These are phyloP conservation scores for Hypena proboscidalis DNA, from an alignment of 2,888 invertebrate species.

Conservation along the genomic window DNA sequence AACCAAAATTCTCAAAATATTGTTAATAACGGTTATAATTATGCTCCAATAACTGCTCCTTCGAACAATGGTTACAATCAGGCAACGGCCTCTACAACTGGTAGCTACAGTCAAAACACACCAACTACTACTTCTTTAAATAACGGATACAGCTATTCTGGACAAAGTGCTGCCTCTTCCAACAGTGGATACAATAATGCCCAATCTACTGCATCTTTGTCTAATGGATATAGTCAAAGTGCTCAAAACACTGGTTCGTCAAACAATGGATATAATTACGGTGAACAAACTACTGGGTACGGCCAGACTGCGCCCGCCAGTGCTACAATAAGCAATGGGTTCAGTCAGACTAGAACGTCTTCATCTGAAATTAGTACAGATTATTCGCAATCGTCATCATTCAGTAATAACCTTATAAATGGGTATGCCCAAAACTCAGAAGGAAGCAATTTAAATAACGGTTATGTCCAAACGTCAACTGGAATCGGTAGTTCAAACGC, in stretches of 20 bases:
- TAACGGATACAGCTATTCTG: background rate
- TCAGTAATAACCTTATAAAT: constrained; percentile 4
- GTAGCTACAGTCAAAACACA: constrained; percentile 3
- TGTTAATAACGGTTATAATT: constrained; percentile 11
- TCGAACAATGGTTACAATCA: background rate
- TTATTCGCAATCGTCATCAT: background rate
- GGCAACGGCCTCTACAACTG: background rate
- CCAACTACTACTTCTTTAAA: background rate
- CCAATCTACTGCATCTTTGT: too few relatives aligned
- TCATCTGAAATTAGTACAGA: too few relatives aligned
- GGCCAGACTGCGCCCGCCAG: too few relatives aligned
- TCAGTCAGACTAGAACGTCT: background rate
- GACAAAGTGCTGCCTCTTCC: too few relatives aligned
- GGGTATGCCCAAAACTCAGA: background rate
- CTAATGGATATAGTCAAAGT: too few relatives aligned
- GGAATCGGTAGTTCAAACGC: constrained; percentile 2
- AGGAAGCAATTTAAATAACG: constrained; percentile 1
- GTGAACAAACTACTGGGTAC: too few relatives aligned
- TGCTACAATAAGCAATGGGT: too few relatives aligned
- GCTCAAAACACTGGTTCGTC: too few relatives aligned
- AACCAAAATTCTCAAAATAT: too few relatives aligned
- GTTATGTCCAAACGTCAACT: background rate
- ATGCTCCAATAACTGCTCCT: background rate
- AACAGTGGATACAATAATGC: too few relatives aligned
- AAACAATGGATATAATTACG: constrained; percentile 12